Evolutionary conservation across 2,888 invertebrate species (phyloP), one percentile per base, ranked within the genome.

Genomic region (Hemithea aestivaria): DNA sequence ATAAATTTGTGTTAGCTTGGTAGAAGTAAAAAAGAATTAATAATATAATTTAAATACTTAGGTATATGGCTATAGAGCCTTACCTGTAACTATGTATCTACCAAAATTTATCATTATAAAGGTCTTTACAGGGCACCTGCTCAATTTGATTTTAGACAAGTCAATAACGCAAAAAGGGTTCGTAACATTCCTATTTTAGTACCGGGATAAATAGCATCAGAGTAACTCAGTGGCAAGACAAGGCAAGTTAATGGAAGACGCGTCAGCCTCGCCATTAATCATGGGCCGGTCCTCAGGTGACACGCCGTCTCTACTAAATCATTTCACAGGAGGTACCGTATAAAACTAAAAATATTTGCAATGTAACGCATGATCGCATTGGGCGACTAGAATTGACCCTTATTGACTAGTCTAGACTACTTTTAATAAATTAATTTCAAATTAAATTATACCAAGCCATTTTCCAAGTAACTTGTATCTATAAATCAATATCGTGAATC

Each of bases 191-290:
- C 34, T 35, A 30, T 40, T 34, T 40, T 20, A 20, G 38, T n/a
- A 10, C 25, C 29, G 33, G 35, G 39, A 29, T 39, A 34, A 33
- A 34, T 40, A 32, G 30, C 31, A 35, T 43, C 22, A 34, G 42
- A 50, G 42, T 45, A 48, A 48, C 48, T 37, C 40, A 40, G 34
- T 35, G 29, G 35, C 25, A 30, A 41, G 41, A 40, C 43, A 46
- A 37, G 41, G 28, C 26, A 23, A 41, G 36, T 41, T 46, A 41
- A 50, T 40, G 48, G 45, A 55, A 51, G 48, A 37, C 34, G 41
- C 47, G 48, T 45, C 48, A 40, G 40, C 41, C 37, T 47, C 40
- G 33, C 35, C 46, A 56, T 63, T 57, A 56, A 59, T 61, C 61
- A 62, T 48, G 35, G 29, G 34, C 40, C 42, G 34, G 32, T 47